phyloP scores from a whole-genome alignment of 2,113 vertebrate genomes.

The Cebidichthys violaceus region DNA sequence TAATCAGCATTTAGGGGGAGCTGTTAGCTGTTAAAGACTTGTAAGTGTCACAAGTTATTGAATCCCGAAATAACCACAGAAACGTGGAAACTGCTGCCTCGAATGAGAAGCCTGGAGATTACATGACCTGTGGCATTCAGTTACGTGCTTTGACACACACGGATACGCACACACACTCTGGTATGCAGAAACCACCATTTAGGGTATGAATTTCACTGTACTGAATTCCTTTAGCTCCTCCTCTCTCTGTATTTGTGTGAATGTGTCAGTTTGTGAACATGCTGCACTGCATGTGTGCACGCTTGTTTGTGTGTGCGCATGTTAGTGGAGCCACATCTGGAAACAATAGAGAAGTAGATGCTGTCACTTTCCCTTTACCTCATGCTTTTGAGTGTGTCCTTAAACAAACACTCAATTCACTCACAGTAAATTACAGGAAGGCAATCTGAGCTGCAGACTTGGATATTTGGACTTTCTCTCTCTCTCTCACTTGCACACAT shows the following conservation, averaged over 20 bases:
- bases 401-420: conserved; percentile 83
- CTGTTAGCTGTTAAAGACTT: conserved; percentile 13
- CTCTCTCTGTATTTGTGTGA: conserved; percentile 14
- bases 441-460: conserved; percentile 70
- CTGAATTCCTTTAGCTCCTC: conserved; percentile 16
- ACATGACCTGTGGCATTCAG: conserved; percentile 39
- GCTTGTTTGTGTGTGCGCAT: conserved; percentile 23
- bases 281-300: not conserved
- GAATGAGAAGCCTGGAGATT: conserved; percentile 19
- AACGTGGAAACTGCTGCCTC: conserved; percentile 22
- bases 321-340: conserved; percentile 73
- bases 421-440: conserved; percentile 80
- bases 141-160: conserved; percentile 14
- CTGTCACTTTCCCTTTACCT: conserved; percentile 81
- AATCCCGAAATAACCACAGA: conserved; percentile 32
- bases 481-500: not conserved
- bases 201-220: conserved; percentile 29
- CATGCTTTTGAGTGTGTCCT: conserved; percentile 72
- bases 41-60: conserved; percentile 33
- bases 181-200: conserved; percentile 33
- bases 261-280: conserved; percentile 37
- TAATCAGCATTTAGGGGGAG: not conserved
- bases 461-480: conserved; percentile 54
- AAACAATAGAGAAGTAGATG: conserved; percentile 77
- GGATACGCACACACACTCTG: not conserved